Conservation (phyloP, 2,113 vertebrate genomes). For the Castor canadensis region DNA sequence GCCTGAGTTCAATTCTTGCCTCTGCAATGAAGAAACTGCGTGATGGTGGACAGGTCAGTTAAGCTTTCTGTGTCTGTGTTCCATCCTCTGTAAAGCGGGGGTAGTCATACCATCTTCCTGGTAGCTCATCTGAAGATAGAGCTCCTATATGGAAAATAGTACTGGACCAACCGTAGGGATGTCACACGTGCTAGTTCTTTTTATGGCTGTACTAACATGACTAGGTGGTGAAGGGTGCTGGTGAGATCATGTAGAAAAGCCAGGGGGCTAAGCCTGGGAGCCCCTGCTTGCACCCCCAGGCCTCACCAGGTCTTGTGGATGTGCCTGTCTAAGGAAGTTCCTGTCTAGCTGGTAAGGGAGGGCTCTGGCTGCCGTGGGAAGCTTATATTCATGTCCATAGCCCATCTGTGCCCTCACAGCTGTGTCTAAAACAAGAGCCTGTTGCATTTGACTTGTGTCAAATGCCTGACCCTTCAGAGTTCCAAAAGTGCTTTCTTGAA, state of each 20-base stretch:
- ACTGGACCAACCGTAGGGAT: background rate
- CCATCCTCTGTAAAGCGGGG: fast-evolving
- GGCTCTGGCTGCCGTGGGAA: background rate
- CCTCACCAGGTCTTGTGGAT: background rate
- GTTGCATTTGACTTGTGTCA: background rate
- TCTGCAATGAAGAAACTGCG: background rate
- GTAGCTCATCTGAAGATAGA: background rate
- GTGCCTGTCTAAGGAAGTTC: background rate
- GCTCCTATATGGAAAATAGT: background rate
- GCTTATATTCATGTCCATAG: fast-evolving
- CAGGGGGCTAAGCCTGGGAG: background rate
- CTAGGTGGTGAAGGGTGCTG: fast-evolving
- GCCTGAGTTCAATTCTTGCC: background rate
- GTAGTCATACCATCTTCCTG: background rate
- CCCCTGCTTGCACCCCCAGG: background rate
- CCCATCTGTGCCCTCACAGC: background rate
- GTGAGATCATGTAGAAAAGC: background rate
- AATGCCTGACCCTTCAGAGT: background rate
- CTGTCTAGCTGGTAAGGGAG: background rate
- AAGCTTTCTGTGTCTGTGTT: background rate
- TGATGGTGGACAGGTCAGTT: too few species aligned
- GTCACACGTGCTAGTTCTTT: background rate
- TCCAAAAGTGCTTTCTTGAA: background rate
- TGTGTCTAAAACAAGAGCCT: background rate
- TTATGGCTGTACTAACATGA: too few species aligned